phyloP scores from a whole-genome alignment of 2,113 vertebrate species.

The Sapajus apella region DNA sequence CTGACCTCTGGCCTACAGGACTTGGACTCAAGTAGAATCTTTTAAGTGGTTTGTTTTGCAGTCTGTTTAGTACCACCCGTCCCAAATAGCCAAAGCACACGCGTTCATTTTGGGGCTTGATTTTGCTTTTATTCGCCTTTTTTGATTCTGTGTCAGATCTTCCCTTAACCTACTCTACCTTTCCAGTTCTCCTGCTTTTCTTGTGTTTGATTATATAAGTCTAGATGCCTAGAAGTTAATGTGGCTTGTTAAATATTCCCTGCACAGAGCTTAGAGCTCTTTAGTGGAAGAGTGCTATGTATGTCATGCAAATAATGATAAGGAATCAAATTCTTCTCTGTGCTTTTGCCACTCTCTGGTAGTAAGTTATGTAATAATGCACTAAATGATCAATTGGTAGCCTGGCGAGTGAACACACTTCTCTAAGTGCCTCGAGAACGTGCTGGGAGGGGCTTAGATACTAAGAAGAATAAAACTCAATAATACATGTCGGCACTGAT shows the following conservation, averaged over 20 bases:
- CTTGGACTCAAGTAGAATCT: not conserved
- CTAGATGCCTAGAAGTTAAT: constrained; percentile 26
- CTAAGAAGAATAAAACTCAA: constrained; percentile 45
- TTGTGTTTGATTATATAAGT: constrained; percentile 19
- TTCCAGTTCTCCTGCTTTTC: not conserved
- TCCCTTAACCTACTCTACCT: not conserved
- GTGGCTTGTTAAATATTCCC: constrained; percentile 60
- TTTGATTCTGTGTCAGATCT: not conserved
- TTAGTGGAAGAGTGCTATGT: constrained; percentile 45
- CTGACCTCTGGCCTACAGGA: not conserved
- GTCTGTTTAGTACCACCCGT: not conserved
- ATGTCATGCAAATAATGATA: constrained; percentile 66
- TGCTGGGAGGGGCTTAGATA: constrained; percentile 30
- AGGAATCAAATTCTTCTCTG: constrained; percentile 33
- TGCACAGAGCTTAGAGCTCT: constrained; percentile 18
- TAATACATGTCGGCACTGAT: constrained; percentile 54
- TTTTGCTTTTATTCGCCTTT: constrained; percentile 18
- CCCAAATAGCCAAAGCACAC: not conserved
- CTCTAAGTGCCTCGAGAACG: constrained; percentile 51
- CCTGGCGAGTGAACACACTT: not conserved
- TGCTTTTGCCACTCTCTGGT: constrained; percentile 45
- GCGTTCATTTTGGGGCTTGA: not conserved
- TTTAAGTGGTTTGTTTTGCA: not conserved
- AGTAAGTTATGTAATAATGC: constrained; percentile 54
- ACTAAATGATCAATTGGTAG: constrained; percentile 64